Conservation (phyloP, 2,888 invertebrate species). For the Netelia melanura region DNA sequence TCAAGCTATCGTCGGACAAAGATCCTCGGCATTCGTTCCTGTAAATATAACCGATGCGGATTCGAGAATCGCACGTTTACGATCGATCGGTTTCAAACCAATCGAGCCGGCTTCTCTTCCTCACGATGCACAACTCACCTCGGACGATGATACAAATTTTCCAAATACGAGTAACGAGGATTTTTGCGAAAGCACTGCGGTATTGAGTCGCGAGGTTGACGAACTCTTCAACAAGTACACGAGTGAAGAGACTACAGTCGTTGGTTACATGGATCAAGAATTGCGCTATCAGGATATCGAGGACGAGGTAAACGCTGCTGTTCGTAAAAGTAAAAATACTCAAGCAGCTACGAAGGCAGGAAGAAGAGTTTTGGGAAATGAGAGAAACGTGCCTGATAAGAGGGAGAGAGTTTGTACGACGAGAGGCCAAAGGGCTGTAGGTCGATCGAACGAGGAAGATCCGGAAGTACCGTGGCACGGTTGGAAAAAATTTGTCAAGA, state of each 20-base stretch:
- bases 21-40: constrained; percentile 80
- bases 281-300: constrained; percentile 82
- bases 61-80: constrained; percentile 77
- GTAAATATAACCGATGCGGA: constrained; percentile 78
- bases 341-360: constrained; percentile 17
- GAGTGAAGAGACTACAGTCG: constrained; percentile 79
- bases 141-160: constrained; percentile 26
- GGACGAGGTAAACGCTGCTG: constrained; percentile 68
- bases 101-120: constrained; percentile 71
- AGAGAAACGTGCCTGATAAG: neutral
- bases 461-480: constrained; percentile 81
- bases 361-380: constrained; percentile 1
- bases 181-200: constrained; percentile 21
- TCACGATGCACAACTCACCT: neutral
- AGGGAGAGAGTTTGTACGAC: neutral
- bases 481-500: constrained; percentile 78
- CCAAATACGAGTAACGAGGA: constrained; percentile 24
- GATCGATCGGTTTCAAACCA: constrained; percentile 82
- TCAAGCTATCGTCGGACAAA: neutral
- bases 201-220: constrained; percentile 75
- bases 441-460: constrained; percentile 73
- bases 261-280: constrained; percentile 82
- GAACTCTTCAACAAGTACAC: constrained; percentile 81
- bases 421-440: constrained; percentile 4
- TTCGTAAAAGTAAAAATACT: constrained; percentile 23